Percentiles rank a stretch among this genome's conserved stretches.
Conservation (phyloP, 2,888 invertebrate genomes). For the Eupeodes latifasciatus region DNA sequence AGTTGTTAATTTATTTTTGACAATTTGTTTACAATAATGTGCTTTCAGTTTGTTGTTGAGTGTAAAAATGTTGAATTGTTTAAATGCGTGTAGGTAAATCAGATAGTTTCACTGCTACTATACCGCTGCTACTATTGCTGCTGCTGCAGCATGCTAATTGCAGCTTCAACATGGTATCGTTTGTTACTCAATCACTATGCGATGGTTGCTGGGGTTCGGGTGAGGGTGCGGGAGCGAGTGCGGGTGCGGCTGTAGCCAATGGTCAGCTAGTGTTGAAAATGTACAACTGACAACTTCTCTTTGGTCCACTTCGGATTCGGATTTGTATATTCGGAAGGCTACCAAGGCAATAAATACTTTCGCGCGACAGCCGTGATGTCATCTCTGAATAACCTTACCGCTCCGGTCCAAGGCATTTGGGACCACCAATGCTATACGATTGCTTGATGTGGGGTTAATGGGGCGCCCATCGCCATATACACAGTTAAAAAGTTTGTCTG, state of each 20-base stretch:
- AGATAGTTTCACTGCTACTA: slow-evolving; percentile 26
- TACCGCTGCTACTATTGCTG: background rate
- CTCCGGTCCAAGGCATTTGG: slow-evolving; percentile 54
- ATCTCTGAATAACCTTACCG: slow-evolving; percentile 62
- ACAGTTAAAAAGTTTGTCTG: slow-evolving; percentile 49
- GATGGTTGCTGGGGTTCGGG: background rate
- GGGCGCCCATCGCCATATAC: slow-evolving; percentile 32
- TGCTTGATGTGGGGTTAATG: slow-evolving; percentile 61
- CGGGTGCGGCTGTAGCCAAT: too few species aligned
- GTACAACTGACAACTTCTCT: slow-evolving; percentile 61
- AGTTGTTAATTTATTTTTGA: slow-evolving; percentile 70
- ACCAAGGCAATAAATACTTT: slow-evolving; percentile 51
- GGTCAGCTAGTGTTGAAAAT: background rate
- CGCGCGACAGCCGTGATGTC: slow-evolving; percentile 66
- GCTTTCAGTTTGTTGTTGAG: slow-evolving; percentile 31
- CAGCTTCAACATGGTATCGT: slow-evolving; percentile 45
- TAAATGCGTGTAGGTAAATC: slow-evolving; percentile 48
- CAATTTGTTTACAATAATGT: slow-evolving; percentile 68
- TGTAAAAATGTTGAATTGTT: slow-evolving; percentile 35
- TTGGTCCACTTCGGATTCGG: slow-evolving; percentile 54
- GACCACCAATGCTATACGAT: slow-evolving; percentile 30
- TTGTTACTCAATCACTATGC: slow-evolving; percentile 38
- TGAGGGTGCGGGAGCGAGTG: background rate
- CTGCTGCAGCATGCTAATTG: slow-evolving; percentile 58
- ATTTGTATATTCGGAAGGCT: slow-evolving; percentile 51